Evolutionary conservation across 2,113 vertebrate genomes (phyloP).

Genomic region (Indri indri): DNA sequence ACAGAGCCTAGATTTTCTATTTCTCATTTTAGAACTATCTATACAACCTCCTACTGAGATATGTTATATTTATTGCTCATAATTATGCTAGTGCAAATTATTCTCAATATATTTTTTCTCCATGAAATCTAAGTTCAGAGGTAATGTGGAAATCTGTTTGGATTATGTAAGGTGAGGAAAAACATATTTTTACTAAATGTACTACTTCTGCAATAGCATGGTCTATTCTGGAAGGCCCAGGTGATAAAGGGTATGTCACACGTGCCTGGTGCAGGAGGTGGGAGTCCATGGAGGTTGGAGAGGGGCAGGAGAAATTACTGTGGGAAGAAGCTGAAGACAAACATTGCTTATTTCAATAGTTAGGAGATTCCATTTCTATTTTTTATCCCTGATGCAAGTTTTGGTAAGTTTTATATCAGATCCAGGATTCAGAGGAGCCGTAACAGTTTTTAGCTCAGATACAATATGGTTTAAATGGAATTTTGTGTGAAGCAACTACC

Average conservation of each 20-base stretch:
- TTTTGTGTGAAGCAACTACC: not conserved
- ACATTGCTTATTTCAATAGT: not conserved
- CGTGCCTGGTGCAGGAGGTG: rapidly evolving
- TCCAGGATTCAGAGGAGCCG: not conserved
- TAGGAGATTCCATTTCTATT: not conserved
- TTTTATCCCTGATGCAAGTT: not conserved
- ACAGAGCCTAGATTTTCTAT: not conserved
- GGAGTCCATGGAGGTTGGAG: not conserved
- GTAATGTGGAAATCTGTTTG: not conserved
- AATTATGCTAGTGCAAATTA: not conserved
- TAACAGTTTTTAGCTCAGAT: not conserved
- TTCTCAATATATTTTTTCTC: not conserved
- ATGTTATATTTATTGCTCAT: not conserved
- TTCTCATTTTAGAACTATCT: not conserved
- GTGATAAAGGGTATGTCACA: rapidly evolving
- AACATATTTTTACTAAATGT: not conserved
- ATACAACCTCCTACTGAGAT: not conserved
- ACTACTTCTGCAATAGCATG: not conserved
- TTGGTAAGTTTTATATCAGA: not conserved
- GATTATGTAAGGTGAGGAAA: not conserved
- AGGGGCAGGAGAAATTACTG: not conserved
- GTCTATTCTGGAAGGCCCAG: not conserved
- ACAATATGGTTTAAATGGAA: slow-evolving; percentile 18
- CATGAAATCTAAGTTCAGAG: not conserved
- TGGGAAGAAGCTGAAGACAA: not conserved